Percentiles rank a stretch among this genome's conserved stretches.
Evolutionary conservation across 2,888 invertebrate species (phyloP).

Genomic region (Blastobasis lacticolella): DNA sequence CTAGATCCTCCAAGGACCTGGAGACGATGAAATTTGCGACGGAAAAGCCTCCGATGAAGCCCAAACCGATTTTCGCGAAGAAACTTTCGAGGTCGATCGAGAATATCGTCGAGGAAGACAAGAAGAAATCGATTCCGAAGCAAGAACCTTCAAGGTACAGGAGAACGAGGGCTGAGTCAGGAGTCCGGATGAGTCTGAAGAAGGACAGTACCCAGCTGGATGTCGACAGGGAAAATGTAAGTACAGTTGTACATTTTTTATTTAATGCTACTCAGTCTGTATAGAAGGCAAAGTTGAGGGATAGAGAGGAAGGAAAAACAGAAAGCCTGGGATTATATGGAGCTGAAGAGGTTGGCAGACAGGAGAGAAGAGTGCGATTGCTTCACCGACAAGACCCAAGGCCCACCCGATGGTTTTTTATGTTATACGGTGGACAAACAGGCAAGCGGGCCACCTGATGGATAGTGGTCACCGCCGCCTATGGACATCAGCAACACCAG

Average conservation of each 20-base stretch:
- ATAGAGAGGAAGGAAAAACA: no score
- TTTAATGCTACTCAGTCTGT: no score
- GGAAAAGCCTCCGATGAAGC: constrained; percentile 22
- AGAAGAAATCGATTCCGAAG: constrained; percentile 25
- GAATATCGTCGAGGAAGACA: constrained; percentile 25
- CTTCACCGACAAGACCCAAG: no score
- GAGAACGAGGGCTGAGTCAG: constrained; percentile 18
- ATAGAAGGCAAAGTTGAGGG: no score
- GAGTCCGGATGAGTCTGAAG: constrained; percentile 31
- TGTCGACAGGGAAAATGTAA: constrained; percentile 59
- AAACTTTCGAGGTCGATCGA: constrained; percentile 30
- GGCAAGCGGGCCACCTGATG: no score
- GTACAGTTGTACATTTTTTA: constrained; percentile 23
- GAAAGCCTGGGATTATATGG: no score
- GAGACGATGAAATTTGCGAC: not conserved
- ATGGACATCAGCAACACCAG: no score
- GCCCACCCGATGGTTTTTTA: no score
- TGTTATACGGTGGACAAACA: no score
- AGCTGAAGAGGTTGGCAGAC: no score
- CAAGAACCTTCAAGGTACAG: constrained; percentile 37
- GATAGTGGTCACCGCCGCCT: no score
- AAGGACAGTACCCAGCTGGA: constrained; percentile 45
- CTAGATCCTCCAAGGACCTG: not conserved
- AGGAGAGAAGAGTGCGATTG: not conserved
- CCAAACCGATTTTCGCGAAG: constrained; percentile 34